Evolutionary conservation across 2,113 vertebrate genomes (phyloP).

Genomic region (Carlito syrichta): DNA sequence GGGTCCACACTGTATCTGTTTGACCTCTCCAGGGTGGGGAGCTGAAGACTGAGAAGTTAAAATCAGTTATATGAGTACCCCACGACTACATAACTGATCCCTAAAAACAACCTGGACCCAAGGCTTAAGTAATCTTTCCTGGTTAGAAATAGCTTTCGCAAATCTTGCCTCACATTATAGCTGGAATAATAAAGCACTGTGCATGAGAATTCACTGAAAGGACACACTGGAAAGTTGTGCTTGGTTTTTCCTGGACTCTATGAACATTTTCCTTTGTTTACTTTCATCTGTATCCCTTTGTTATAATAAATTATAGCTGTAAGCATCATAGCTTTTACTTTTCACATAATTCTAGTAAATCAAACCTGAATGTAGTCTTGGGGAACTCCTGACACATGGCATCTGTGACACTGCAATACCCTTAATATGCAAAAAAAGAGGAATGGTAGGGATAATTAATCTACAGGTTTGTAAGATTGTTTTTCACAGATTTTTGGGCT

Average conservation of each 20-base stretch:
- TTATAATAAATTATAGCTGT: neutral
- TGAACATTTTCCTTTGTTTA: neutral
- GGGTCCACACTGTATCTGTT: neutral
- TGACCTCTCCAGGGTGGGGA: neutral
- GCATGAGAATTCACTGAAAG: neutral
- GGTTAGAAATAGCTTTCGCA: neutral
- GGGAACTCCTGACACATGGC: neutral
- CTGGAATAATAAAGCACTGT: neutral
- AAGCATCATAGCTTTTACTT: neutral
- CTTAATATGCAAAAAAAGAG: neutral
- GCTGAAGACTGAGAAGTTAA: neutral
- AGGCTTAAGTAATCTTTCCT: neutral
- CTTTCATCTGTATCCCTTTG: neutral
- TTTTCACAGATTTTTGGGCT: neutral
- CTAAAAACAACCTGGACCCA: neutral
- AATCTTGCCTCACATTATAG: neutral
- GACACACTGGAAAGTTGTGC: neutral
- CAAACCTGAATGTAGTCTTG: neutral
- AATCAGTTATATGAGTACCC: neutral
- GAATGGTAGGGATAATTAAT: neutral
- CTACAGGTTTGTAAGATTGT: neutral
- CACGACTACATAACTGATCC: neutral
- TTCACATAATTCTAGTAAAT: neutral
- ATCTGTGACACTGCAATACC: neutral
- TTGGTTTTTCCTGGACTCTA: neutral